phyloP scores from a whole-genome alignment of 2,797 vertebrate species.

The Cyclopterus lumpus region DNA sequence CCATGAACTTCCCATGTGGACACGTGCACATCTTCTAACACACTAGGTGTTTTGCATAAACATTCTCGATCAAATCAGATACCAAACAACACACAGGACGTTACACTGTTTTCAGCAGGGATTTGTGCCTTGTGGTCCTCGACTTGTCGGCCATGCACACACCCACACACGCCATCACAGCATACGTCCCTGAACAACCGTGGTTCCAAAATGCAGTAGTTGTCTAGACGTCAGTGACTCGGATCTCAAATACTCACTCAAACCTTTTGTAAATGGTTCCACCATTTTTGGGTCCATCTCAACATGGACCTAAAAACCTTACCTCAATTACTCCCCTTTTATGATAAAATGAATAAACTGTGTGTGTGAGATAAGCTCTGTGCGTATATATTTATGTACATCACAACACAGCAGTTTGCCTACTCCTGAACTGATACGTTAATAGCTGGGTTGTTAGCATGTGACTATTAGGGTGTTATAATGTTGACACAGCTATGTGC shows the following conservation, averaged over 20 bases:
- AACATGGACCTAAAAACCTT: constrained; percentile 66
- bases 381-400: constrained; percentile 74
- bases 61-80: constrained; percentile 55
- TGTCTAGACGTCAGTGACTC: constrained; percentile 47
- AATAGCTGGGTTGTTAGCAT: constrained; percentile 76
- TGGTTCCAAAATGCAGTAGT: constrained; percentile 60
- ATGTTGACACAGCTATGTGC: constrained; percentile 69
- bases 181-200: constrained; percentile 26
- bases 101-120: constrained; percentile 61
- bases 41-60: constrained; percentile 37
- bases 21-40: constrained; percentile 43
- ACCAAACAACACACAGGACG: constrained; percentile 58
- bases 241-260: constrained; percentile 42
- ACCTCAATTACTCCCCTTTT: constrained; percentile 77
- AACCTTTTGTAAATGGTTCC: constrained; percentile 55
- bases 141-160: constrained; percentile 55
- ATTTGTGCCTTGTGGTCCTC: constrained; percentile 66
- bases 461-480: constrained; percentile 69
- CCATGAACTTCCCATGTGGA: constrained; percentile 50
- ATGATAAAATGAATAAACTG: constrained; percentile 60
- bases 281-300: constrained; percentile 34
- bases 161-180: constrained; percentile 45
- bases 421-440: constrained; percentile 75
- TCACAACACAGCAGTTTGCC: constrained; percentile 74
- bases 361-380: constrained; percentile 66